Conservation (phyloP, 2,797 vertebrate genomes). For the Oceanodroma leucorhoa region DNA sequence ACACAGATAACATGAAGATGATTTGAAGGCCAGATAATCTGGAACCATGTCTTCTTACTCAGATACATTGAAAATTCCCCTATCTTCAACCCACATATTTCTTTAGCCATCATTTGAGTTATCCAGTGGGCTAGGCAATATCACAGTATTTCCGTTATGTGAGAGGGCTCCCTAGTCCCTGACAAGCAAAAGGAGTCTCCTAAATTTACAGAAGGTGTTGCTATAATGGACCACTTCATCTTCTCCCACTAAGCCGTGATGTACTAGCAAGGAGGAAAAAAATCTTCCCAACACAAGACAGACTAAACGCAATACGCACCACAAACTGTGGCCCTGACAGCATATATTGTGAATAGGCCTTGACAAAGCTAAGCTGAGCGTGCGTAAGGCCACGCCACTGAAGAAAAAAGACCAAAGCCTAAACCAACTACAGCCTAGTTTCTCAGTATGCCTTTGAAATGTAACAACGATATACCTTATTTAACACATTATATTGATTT, state of each 20-base stretch:
- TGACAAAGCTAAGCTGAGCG: not conserved
- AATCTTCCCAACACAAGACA: not conserved
- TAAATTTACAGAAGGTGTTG: not conserved
- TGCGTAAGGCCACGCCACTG: not conserved
- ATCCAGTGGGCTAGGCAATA: not conserved
- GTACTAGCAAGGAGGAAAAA: not conserved
- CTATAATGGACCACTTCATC: not conserved
- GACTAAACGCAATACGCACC: not conserved
- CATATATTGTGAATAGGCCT: not conserved
- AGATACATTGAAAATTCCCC: not conserved
- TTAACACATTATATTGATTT: constrained; percentile 28
- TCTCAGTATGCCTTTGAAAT: constrained; percentile 9
- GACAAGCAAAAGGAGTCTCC: not conserved
- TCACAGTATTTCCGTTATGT: not conserved
- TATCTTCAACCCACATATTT: not conserved
- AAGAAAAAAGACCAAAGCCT: constrained; percentile 33
- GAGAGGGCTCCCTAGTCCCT: not conserved
- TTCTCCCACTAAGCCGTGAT: not conserved
- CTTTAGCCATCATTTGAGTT: not conserved
- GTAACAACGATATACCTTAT: constrained; percentile 1
- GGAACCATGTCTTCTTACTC: not conserved
- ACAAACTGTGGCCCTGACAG: not conserved
- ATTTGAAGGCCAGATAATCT: not conserved
- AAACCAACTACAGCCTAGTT: not conserved
- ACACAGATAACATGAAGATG: not conserved